Evolutionary conservation across 2,888 invertebrate species (phyloP), one percentile per base, ranked within the genome.

Genomic region (Andrena dorsata): DNA sequence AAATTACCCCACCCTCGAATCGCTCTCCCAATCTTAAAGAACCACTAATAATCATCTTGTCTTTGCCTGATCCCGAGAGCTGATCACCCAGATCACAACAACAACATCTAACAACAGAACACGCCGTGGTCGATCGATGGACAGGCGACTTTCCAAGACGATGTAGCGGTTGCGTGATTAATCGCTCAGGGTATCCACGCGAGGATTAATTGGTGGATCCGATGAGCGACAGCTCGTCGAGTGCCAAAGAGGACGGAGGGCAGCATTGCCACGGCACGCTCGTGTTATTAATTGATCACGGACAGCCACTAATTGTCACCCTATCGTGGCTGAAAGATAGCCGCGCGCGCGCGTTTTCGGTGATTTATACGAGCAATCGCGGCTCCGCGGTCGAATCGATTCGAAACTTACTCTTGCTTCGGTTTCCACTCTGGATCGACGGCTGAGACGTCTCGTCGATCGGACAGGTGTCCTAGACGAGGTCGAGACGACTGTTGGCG

Each of bases 261-360:
- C 20, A 28, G 53, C 60, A 41, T 41, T 16, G 56, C 56, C 26
- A 32, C 20, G 51, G 16, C 8, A 23, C 49, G 63, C 76, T 73
- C 66, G 53, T 74, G 85, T 87, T 88, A 88, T 88, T 88, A 88
- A 88, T 88, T 81, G 88, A 85, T 83, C 88, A 81, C 77, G 75
- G 87, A 85, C 88, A 87, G 83, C 76, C 84, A 83, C 85, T 88
- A 88, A 88, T 88, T 86, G 88, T 69, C 77, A 61, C 56, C 77
- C 82, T 80, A 80, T 85, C 82, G 80, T 51, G 75, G 56, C 69
- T 69, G 83, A 82, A 86, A 88, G 73, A 81, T 77, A 85, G 74
- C 82, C 30, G 64, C 8, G 72, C 72, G 56, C 80, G 66, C 71
- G 74, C 20, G 70, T 72, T 74, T 86, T 76, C 80, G 76, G 83